A percentile compares a stretch with the other conserved stretches of the same genome.
Evolutionary conservation across 2,113 vertebrate species (phyloP).

Genomic region (Mastomys coucha): DNA sequence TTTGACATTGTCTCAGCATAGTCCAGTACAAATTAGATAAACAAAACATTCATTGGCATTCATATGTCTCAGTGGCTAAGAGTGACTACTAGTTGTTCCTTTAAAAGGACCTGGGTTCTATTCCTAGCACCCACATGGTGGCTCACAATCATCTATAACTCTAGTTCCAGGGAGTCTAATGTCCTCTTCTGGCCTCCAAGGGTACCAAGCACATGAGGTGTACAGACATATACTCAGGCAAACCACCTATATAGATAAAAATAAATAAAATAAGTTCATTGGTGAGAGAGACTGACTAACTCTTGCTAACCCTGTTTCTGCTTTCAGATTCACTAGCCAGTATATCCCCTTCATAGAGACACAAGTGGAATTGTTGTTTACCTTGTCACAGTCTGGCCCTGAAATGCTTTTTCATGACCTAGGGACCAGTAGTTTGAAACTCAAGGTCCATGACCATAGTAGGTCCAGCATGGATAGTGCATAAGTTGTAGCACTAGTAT

Average conservation of each 20-base stretch:
- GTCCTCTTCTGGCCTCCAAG: neutral
- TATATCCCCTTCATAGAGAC: neutral
- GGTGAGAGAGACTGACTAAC: neutral
- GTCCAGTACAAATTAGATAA: neutral
- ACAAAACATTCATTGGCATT: neutral
- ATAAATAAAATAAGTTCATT: neutral
- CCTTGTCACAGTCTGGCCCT: neutral
- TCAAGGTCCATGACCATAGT: too few relatives aligned
- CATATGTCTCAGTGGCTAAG: neutral
- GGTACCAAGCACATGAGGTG: neutral
- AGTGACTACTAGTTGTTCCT: neutral
- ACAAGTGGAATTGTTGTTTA: too few relatives aligned
- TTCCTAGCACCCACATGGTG: neutral
- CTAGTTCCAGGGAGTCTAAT: neutral
- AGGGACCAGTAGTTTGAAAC: neutral
- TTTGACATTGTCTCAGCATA: accelerated
- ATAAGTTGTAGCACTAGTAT: too few relatives aligned
- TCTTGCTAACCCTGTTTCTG: neutral
- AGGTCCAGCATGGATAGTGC: neutral
- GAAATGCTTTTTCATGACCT: neutral
- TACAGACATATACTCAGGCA: neutral
- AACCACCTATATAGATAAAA: neutral
- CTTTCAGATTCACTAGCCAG: accelerated
- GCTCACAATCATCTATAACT: neutral
- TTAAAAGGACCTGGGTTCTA: neutral